A percentile compares a stretch with the other conserved stretches of the same genome.
These are phyloP conservation scores for Erynnis tages DNA, from an alignment of 2,888 invertebrate species.

Conservation along the genomic window DNA sequence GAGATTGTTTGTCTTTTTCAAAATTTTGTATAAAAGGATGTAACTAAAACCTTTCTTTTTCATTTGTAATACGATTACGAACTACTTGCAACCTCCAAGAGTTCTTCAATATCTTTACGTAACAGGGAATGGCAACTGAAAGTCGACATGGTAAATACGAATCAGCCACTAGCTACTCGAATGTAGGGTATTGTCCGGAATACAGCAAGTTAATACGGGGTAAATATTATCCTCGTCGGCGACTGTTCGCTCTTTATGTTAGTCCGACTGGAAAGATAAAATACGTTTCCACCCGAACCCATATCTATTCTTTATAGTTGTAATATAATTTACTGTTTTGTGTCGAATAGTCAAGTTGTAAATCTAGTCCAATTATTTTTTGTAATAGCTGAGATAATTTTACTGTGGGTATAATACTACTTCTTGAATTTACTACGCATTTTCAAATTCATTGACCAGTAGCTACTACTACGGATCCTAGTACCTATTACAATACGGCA, in stretches of 20 bases:
- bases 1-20: no score
- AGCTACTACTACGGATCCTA: no score
- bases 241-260: conserved; percentile 29
- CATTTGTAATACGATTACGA: no score
- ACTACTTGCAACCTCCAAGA: neutral
- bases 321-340: neutral
- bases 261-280: conserved; percentile 30
- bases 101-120: neutral
- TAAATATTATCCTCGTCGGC: conserved; percentile 32
- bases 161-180: neutral
- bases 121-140: conserved; percentile 4
- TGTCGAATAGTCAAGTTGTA: no score
- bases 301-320: neutral
- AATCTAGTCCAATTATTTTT: no score
- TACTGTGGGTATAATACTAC: no score
- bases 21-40: no score
- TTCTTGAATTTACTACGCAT: no score
- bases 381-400: no score
- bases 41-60: no score
- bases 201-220: conserved; percentile 28
- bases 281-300: neutral
- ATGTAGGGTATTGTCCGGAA: conserved; percentile 18
- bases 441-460: no score
- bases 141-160: conserved; percentile 3
- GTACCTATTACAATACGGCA: no score